phyloP scores from a whole-genome alignment of 2,888 invertebrate species.

The Eurytoma californica region DNA sequence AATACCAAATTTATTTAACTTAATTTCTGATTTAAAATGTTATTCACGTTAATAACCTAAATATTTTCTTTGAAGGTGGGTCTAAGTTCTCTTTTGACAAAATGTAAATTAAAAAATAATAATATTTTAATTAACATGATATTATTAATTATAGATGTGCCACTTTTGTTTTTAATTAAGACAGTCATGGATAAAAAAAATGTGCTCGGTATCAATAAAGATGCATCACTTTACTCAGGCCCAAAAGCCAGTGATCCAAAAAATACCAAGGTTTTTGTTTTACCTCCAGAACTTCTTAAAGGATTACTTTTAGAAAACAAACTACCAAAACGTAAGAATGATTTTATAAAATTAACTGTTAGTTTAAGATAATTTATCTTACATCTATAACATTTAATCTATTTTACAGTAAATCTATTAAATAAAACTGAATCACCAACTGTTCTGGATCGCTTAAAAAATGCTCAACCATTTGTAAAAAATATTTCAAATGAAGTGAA shows the following conservation, averaged over 20 bases:
- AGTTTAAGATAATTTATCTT: neutral
- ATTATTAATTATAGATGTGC: neutral
- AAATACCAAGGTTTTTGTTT: constrained; percentile 56
- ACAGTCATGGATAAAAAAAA: constrained; percentile 29
- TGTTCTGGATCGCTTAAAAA: neutral
- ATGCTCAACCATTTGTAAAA: neutral
- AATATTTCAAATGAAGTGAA: neutral
- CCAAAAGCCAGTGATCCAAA: constrained; percentile 11
- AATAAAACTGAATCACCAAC: neutral
- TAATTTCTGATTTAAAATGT: neutral
- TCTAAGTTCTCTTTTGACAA: no score
- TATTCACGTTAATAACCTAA: no score
- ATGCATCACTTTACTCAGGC: neutral
- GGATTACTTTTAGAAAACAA: constrained; percentile 50
- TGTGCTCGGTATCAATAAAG: neutral
- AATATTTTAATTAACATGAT: neutral
- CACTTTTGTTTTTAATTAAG: neutral
- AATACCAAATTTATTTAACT: neutral
- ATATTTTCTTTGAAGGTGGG: no score
- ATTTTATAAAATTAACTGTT: neutral
- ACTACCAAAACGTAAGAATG: constrained; percentile 33
- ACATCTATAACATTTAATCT: neutral
- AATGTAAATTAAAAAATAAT: neutral
- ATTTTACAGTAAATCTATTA: neutral
- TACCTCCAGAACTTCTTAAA: constrained; percentile 57